These are phyloP conservation scores for Volucella inflata DNA, from an alignment of 2,888 invertebrate genomes.

Conservation along the genomic window DNA sequence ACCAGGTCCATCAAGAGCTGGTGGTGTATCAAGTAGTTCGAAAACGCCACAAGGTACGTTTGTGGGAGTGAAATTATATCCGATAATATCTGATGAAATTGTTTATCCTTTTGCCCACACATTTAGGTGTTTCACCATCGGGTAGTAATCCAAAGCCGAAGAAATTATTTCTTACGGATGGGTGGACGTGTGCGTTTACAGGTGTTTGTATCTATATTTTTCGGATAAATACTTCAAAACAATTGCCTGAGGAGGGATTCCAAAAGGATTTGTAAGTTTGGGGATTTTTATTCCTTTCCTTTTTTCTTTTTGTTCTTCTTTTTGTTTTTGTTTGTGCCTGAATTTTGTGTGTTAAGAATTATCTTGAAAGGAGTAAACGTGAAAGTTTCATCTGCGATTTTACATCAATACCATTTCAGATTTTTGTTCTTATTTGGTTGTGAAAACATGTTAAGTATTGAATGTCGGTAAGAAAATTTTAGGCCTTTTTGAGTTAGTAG, in stretches of 20 bases:
- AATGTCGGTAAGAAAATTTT: conserved; percentile 10
- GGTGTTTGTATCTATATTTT: conserved; percentile 94
- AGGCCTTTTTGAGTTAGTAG: conserved; percentile 16
- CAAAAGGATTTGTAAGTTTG: conserved; percentile 90
- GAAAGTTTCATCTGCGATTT: conserved; percentile 10
- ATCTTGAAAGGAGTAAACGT: not conserved
- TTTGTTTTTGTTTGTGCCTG: not conserved
- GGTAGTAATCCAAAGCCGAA: conserved; percentile 85
- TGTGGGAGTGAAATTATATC: not conserved
- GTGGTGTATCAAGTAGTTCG: conserved; percentile 83
- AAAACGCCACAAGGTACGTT: conserved; percentile 83
- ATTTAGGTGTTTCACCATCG: conserved; percentile 82
- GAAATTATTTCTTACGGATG: conserved; percentile 93
- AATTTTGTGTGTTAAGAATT: not conserved
- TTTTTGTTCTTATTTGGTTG: not conserved
- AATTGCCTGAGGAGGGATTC: conserved; percentile 95
- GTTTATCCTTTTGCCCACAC: conserved; percentile 35
- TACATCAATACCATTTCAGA: not conserved
- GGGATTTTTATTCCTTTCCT: not conserved
- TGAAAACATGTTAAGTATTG: not conserved
- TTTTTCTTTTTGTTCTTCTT: not conserved
- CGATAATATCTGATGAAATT: conserved; percentile 22
- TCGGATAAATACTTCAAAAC: conserved; percentile 92
- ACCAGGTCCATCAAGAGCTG: conserved; percentile 85
- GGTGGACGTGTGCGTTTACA: conserved; percentile 91